phyloP scores from a whole-genome alignment of 2,888 invertebrate species.

The Dolichomitus sp. region DNA sequence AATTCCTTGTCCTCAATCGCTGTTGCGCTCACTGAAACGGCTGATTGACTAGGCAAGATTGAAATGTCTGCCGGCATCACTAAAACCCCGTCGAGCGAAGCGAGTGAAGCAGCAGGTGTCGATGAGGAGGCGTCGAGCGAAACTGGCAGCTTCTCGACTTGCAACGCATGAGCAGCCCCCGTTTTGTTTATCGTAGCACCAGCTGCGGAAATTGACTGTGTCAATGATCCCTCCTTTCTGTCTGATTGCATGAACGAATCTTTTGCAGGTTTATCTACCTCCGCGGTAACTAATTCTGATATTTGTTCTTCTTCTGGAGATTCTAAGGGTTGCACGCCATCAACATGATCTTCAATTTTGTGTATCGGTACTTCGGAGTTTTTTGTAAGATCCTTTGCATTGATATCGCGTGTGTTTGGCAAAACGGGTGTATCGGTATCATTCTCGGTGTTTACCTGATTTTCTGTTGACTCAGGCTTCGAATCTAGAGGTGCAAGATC shows the following conservation, averaged over 20 bases:
- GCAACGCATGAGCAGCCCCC: neutral
- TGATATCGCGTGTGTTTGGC: too few species aligned
- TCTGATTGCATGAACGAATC: neutral
- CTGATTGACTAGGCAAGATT: constrained; percentile 9
- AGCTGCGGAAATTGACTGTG: neutral
- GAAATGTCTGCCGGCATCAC: neutral
- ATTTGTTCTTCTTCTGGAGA: neutral
- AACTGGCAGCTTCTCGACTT: neutral
- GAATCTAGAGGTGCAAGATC: neutral
- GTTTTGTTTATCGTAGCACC: neutral
- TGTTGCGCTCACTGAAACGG: neutral
- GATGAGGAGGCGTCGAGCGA: constrained; percentile 5
- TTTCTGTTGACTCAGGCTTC: neutral
- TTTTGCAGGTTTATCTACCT: neutral
- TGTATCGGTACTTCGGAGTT: neutral
- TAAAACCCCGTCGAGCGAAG: neutral
- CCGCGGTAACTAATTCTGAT: neutral
- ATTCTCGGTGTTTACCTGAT: too few species aligned
- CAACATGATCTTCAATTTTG: neutral
- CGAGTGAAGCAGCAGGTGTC: constrained; percentile 5
- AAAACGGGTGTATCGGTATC: too few species aligned
- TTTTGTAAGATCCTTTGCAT: neutral
- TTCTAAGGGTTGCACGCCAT: neutral
- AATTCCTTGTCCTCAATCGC: neutral
- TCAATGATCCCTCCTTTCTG: neutral